A percentile compares a stretch with the other conserved stretches of the same genome.
Evolutionary conservation across 2,888 invertebrate genomes (phyloP).

Genomic region (Drosophila mulleri): DNA sequence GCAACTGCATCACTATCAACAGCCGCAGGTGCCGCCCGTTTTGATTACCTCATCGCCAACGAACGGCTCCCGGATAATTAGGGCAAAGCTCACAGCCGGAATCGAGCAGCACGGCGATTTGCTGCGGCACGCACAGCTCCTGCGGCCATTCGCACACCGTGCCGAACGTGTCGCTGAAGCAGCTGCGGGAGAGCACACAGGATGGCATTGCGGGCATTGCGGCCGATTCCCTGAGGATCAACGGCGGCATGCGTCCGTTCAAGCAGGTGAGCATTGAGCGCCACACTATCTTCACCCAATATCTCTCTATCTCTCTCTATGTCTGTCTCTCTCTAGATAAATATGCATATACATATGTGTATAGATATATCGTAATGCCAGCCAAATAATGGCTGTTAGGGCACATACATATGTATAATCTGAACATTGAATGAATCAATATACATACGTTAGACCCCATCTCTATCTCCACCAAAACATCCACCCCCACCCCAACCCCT

Average conservation of each 20-base stretch:
- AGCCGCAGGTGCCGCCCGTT: constrained; percentile 88
- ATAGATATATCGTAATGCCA: not conserved
- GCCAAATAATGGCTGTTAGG: not conserved
- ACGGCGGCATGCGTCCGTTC: constrained; percentile 98
- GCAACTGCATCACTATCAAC: constrained; percentile 56
- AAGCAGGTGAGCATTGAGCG: constrained; percentile 90
- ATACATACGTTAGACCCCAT: constrained; percentile 13
- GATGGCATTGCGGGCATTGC: constrained; percentile 98
- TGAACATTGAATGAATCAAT: constrained; percentile 25
- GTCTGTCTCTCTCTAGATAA: not conserved
- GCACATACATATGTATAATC: constrained; percentile 13
- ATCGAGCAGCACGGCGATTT: constrained; percentile 84
- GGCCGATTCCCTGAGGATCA: constrained; percentile 97
- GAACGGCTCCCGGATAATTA: constrained; percentile 91
- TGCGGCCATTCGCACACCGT: constrained; percentile 89
- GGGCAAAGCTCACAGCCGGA: constrained; percentile 87
- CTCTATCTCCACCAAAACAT: not conserved
- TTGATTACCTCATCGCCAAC: constrained; percentile 89
- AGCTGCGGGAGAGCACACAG: constrained; percentile 91
- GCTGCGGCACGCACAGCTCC: constrained; percentile 87
- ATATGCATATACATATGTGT: not conserved
- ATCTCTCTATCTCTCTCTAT: not conserved
- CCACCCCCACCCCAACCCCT: not conserved
- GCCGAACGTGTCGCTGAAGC: constrained; percentile 94
- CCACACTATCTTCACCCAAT: not conserved